phyloP scores from a whole-genome alignment of 1,140 invertebrate genomes.

The Temnothorax longispinosus region DNA sequence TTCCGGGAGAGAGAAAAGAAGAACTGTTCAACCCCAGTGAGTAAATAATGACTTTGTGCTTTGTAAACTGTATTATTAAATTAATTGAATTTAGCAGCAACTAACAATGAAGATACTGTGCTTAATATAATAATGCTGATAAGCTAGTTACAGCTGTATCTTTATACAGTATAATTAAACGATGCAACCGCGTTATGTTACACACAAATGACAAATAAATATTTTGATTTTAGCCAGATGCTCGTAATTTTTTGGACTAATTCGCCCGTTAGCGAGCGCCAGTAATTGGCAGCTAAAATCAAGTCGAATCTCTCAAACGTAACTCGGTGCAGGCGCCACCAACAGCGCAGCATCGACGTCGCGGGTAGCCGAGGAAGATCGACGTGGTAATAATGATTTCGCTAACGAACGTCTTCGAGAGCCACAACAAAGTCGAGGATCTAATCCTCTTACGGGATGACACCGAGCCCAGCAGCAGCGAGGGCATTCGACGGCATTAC shows the following conservation, averaged over 20 bases:
- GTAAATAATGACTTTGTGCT: constrained; percentile 66
- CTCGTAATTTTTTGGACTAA: neutral
- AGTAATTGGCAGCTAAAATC: constrained; percentile 45
- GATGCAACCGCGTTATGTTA: neutral
- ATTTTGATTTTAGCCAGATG: neutral
- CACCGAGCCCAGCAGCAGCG: constrained; percentile 10
- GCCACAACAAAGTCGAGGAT: constrained; percentile 82
- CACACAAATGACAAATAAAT: neutral
- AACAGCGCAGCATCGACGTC: neutral
- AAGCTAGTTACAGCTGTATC: neutral
- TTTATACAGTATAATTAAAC: neutral
- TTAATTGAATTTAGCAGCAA: constrained; percentile 10
- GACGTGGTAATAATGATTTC: constrained; percentile 77
- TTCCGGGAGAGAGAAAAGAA: constrained; percentile 40
- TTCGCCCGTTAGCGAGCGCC: neutral
- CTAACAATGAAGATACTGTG: neutral
- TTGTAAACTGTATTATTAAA: constrained; percentile 35
- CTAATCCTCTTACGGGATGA: constrained; percentile 79
- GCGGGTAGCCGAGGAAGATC: constrained; percentile 52
- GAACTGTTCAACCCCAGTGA: neutral
- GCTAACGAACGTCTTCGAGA: constrained; percentile 83
- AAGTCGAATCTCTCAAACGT: constrained; percentile 53
- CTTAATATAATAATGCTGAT: neutral
- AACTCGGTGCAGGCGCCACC: constrained; percentile 50
- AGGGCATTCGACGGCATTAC: constrained; percentile 64